Conservation (phyloP, 2,888 invertebrate species). For the Sabatieria punctata region DNA sequence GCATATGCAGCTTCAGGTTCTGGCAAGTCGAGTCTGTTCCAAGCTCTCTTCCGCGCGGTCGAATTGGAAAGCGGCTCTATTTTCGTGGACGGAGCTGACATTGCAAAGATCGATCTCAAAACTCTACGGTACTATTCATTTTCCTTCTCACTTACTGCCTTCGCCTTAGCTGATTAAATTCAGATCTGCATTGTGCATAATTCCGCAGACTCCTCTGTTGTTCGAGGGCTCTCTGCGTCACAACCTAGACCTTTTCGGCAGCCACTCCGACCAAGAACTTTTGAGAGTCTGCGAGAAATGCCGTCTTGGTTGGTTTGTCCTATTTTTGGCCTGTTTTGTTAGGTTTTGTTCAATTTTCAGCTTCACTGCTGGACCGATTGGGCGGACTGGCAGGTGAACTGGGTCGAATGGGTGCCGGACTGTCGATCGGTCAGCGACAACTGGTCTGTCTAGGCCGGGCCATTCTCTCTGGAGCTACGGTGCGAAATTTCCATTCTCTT, state of each 20-base stretch:
- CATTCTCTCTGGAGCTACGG: conserved; percentile 43
- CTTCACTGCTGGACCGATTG: conserved; percentile 44
- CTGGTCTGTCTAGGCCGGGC: conserved; percentile 72
- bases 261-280: conserved; percentile 55
- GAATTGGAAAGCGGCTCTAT: conserved; percentile 55
- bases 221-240: conserved; percentile 70
- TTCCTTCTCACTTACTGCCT: no score
- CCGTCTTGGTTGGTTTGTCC: conserved; percentile 43
- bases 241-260: conserved; percentile 65
- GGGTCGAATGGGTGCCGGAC: conserved; percentile 48
- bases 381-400: conserved; percentile 57
- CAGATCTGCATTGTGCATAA: conserved; percentile 66
- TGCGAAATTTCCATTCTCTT: no score
- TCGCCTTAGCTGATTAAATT: conserved; percentile 14
- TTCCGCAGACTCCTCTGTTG: conserved; percentile 81
- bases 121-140: conserved; percentile 40
- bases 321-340: no score
- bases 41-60: conserved; percentile 57
- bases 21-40: conserved; percentile 72
- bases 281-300: conserved; percentile 61
- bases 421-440: conserved; percentile 75
- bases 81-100: conserved; percentile 60
- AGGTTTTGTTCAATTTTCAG: no score
- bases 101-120: conserved; percentile 52
- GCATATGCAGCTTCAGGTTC: no score